Base-by-base conservation (phyloP, 2,797 vertebrate genomes). In the Myotis daubentonii region DNA sequence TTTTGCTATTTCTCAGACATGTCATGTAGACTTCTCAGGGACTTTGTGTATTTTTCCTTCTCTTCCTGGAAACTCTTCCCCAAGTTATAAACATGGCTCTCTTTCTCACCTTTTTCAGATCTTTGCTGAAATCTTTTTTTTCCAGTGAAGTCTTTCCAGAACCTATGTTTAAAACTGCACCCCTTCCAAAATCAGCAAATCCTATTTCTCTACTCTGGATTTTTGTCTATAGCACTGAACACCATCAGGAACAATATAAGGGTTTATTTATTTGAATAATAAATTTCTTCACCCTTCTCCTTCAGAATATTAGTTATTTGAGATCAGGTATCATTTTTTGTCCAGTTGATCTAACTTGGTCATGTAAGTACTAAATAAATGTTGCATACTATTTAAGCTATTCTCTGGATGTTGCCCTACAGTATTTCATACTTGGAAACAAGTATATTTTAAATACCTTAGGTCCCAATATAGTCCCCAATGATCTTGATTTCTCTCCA, bases 221-320 rank as follows among this genome's bases (percentile, higher is more conserved):
- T 53, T 89, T 84, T 68, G 53, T 55, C 11, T 65, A 55, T 22
- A 80, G 4, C 33, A 15, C 71, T 68, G 41, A 85, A 62, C 17
- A 78, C 17, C 3, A 36, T 49, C 25, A 57, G 36, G 9, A 5
- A 91, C 1, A 86, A 60, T 0, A 57, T 60, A 22, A 22, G 23
- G 17, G 22, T 89, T 82, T 88, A 85, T 57, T 89, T 86, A 91
- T 93, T 93, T 75, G 13, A 91, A 38, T 62, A n/a, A n/a, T 47
- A 71, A 12, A 53, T 91, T 3, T 75, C n/a, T 53, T 41, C 1
- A 20, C 30, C 1, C 16, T 72, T 70, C 20, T 11, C 19, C 2
- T 15, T 55, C 49, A 78, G 25, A 41, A 92, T 95, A 12, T 55
- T 87, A 49, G 28, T 82, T 80, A 15, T n/a, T 68, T 81, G 65